Evolutionary conservation across 2,888 invertebrate species (phyloP).

Genomic region (Athalia circularis): DNA sequence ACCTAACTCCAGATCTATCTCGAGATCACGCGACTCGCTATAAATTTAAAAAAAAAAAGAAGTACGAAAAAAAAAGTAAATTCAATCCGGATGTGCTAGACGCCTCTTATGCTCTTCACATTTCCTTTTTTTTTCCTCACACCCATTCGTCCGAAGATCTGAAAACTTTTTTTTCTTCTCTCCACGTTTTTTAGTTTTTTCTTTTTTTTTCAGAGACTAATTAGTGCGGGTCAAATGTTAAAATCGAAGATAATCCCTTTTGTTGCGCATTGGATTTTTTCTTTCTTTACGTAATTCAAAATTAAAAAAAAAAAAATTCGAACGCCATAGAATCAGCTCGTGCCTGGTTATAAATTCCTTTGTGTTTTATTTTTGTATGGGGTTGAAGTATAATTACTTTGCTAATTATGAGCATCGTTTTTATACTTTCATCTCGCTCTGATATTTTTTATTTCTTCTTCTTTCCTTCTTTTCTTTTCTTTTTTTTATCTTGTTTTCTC

Average conservation of each 20-base stretch:
- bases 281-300: slow-evolving; percentile 13
- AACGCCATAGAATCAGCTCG: slow-evolving; percentile 48
- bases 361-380: too few species aligned
- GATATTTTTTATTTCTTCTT: background rate
- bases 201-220: too few species aligned
- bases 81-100: too few species aligned
- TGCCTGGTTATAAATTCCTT: slow-evolving; percentile 33
- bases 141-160: too few species aligned
- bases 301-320: background rate
- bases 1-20: too few species aligned
- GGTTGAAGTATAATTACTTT: slow-evolving; percentile 29
- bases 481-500: background rate
- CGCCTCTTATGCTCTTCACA: too few species aligned
- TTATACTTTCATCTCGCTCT: slow-evolving; percentile 3
- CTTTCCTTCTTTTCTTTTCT: slow-evolving; percentile 5
- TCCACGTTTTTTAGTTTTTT: too few species aligned
- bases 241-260: too few species aligned
- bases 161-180: too few species aligned
- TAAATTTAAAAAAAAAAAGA: background rate
- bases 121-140: too few species aligned
- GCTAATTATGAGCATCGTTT: slow-evolving; percentile 35
- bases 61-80: background rate
- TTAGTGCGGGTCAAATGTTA: too few species aligned
- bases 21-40: background rate
- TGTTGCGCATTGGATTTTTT: too few species aligned